Base-by-base conservation (phyloP, 2,888 invertebrate genomes). In the Calliopum simillimum region DNA sequence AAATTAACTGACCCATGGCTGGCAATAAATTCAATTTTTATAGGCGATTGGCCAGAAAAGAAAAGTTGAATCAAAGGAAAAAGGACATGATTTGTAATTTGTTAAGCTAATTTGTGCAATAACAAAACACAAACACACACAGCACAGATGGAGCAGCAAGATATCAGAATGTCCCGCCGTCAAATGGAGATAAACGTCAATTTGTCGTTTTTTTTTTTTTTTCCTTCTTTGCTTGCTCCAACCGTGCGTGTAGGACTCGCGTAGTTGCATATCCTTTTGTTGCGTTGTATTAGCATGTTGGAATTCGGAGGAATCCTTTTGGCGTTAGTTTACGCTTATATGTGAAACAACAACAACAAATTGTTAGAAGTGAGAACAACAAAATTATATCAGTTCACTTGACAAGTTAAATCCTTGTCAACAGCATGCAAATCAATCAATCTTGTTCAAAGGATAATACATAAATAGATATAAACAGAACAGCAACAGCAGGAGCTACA, bases 21-120 rank as follows among this genome's bases (percentile, higher is more conserved):
- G 33, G 51, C 63, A 25, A 68, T 68, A 65, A 59, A 73, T 46
- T 58, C 69, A 76, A 77, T 73, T 81, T 80, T 80, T 80, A 80
- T 80, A 80, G 82, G 67, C 77, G 64, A 72, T 72, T 67, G 41
- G 43, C 19, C 12, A 21, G 21, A 14, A 41, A 47, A 46, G 23
- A 14, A 47, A 8, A 43, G 69, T 16, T 56, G 25, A 62, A 33
- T 33, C 33, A 33, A 49, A 70, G 59, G 47, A 55, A 71, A 80
- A 73, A 71, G 79, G 79, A 79, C 81, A 74, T 79, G 81, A 80
- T 80, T 81, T 80, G 81, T 81, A 79, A 74, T 81, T 78, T 64
- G 51, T 53, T 64, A 47, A 14, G n/a, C 71, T 68, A 64, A 71
- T 71, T 62, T 33, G 41, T 21, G 14, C 67, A 66, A 55, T 46